A percentile compares a stretch with the other conserved stretches of the same genome.
These are phyloP conservation scores for Seriola rivoliana DNA, from an alignment of 2,113 vertebrate species.

Conservation along the genomic window DNA sequence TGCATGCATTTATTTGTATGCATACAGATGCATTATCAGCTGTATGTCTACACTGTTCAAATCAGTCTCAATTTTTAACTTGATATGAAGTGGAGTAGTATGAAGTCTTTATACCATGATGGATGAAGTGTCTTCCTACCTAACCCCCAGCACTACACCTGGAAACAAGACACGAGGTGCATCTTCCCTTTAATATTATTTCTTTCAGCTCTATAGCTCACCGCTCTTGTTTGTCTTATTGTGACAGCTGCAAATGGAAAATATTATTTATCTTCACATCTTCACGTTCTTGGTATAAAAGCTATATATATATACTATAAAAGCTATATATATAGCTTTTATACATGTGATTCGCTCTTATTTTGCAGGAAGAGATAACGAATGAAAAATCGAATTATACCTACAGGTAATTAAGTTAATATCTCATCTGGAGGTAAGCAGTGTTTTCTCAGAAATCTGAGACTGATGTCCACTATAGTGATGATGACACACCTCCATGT, in stretches of 20 bases:
- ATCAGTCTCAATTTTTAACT: conserved; percentile 12
- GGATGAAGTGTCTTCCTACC: conserved; percentile 18
- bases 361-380: conserved; percentile 15
- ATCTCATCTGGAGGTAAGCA: conserved; percentile 28
- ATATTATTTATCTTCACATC: too few relatives aligned
- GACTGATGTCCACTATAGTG: conserved; percentile 21
- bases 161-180: background rate
- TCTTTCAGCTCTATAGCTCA: conserved; percentile 1
- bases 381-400: conserved; percentile 51
- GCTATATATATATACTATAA: background rate
- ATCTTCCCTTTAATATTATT: conserved; percentile 20
- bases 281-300: too few relatives aligned
- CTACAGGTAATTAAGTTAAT: conserved; percentile 45
- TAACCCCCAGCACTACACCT: background rate
- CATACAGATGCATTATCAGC: background rate
- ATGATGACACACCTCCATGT: conserved; percentile 36
- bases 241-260: background rate
- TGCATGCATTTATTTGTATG: background rate
- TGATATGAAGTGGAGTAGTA: background rate
- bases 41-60: background rate
- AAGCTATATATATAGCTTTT: background rate
- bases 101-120: background rate
- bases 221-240: background rate
- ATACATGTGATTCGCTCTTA: background rate
- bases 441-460: conserved; percentile 39